phyloP scores from a whole-genome alignment of 2,888 invertebrate species.

The Mimachlamys varia region DNA sequence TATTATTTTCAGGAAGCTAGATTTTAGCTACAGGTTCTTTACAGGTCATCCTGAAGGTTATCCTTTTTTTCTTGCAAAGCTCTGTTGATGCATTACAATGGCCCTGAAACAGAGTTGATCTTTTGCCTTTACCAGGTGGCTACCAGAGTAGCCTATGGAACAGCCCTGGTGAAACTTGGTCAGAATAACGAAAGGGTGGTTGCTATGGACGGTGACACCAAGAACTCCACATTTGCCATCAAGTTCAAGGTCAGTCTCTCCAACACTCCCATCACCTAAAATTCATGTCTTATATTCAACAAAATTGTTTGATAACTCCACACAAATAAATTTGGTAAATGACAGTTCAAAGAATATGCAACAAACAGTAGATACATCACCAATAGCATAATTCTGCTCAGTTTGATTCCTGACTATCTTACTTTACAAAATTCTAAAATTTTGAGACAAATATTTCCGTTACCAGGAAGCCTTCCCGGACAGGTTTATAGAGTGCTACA shows the following conservation, averaged over 20 bases:
- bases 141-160: conserved; percentile 93
- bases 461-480: conserved; percentile 82
- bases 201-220: conserved; percentile 98
- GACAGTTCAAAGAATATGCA: no score
- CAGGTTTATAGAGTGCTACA: conserved; percentile 98
- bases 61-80: no score
- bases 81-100: no score
- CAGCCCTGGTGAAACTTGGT: conserved; percentile 94
- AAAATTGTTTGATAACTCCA: not conserved
- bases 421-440: no score
- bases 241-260: conserved; percentile 87
- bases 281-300: not conserved
- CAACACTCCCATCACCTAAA: not conserved
- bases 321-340: no score
- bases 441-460: not conserved
- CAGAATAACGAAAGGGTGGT: conserved; percentile 89
- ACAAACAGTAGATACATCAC: no score
- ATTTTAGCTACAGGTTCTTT: no score
- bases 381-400: no score
- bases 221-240: conserved; percentile 98
- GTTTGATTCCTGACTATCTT: no score
- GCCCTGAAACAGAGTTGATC: no score
- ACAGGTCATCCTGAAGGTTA: no score
- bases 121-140: conserved; percentile 70
- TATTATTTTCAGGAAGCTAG: no score